A percentile compares a stretch with the other conserved stretches of the same genome.
phyloP scores from a whole-genome alignment of 2,113 vertebrate species.

The Erythrocercus mccallii region DNA sequence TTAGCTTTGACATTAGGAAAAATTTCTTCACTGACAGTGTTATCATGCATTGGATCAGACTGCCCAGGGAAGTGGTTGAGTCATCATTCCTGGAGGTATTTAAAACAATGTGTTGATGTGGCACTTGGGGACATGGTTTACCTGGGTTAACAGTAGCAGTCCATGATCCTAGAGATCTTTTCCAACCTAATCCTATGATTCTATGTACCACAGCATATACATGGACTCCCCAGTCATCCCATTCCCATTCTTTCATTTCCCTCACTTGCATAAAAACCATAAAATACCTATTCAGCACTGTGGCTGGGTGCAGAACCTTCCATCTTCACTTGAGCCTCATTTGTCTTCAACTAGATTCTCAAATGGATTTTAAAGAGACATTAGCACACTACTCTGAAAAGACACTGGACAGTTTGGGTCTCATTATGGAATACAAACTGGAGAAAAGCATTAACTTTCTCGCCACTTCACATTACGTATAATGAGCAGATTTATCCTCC shows the following conservation, averaged over 20 bases:
- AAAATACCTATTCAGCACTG: background rate
- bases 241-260: background rate
- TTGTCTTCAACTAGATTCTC: background rate
- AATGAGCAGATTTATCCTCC: background rate
- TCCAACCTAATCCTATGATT: background rate
- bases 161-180: background rate
- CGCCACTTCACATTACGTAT: background rate
- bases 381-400: background rate
- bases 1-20: background rate
- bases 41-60: background rate
- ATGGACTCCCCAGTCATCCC: accelerated
- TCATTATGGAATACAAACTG: background rate
- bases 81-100: background rate
- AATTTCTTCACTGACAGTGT: background rate
- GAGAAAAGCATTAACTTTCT: background rate
- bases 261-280: background rate
- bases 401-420: background rate
- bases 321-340: background rate
- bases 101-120: background rate
- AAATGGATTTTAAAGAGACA: background rate
- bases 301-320: background rate
- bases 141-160: background rate
- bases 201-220: accelerated
- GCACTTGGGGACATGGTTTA: background rate
- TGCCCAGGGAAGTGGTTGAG: background rate